phyloP scores from a whole-genome alignment of 2,113 vertebrate genomes.

The Dendropsophus ebraccatus region DNA sequence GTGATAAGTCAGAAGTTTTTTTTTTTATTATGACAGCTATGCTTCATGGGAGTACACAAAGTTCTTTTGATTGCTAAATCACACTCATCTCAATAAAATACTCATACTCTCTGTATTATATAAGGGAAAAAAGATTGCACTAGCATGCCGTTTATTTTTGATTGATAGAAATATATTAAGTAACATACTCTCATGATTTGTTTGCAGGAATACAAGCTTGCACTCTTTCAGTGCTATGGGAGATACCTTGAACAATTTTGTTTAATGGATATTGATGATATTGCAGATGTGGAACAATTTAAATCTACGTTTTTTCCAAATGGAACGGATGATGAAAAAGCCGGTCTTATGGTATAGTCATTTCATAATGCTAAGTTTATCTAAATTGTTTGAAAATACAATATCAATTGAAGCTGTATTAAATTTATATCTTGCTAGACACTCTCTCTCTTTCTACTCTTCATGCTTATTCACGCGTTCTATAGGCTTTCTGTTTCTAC shows the following conservation, averaged over 20 bases:
- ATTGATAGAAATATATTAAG: background rate
- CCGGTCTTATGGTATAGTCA: conserved; percentile 75
- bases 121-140: background rate
- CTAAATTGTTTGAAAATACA: background rate
- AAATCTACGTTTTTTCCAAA: conserved; percentile 82
- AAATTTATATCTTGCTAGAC: too few species aligned
- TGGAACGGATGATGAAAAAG: conserved; percentile 77
- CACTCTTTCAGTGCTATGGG: conserved; percentile 86
- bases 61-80: too few species aligned
- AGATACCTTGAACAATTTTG: conserved; percentile 79
- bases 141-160: background rate
- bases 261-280: conserved; percentile 70
- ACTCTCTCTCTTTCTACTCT: too few species aligned
- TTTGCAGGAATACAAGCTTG: conserved; percentile 84
- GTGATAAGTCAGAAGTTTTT: too few species aligned
- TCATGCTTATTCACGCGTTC: too few species aligned
- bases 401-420: background rate
- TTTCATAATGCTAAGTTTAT: background rate
- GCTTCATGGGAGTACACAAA: too few species aligned
- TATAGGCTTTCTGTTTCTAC: too few species aligned
- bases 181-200: background rate
- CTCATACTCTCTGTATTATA: too few species aligned
- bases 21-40: too few species aligned
- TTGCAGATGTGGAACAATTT: conserved; percentile 76
- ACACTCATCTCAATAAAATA: too few species aligned